Evolutionary conservation across 64 coral and sea anemone genomes (phyloP).

Genomic region (Porites australiensis): DNA sequence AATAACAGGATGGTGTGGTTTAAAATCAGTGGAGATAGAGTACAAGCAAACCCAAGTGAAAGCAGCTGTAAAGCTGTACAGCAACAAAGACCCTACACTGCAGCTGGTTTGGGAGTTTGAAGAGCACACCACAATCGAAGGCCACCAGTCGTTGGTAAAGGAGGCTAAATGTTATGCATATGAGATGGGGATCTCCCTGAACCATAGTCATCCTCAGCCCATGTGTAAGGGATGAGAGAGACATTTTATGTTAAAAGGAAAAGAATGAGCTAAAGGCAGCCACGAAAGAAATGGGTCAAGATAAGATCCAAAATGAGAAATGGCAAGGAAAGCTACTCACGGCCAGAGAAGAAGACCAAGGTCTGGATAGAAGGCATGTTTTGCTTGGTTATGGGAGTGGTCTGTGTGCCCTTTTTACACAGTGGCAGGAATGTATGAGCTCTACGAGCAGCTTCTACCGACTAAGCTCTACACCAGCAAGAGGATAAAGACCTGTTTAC

Average conservation of each 20-base stretch:
- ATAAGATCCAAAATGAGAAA: conserved; percentile 30
- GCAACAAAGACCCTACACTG: conserved; percentile 21
- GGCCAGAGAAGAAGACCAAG: not conserved
- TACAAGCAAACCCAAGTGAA: not conserved
- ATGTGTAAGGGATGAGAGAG: not conserved
- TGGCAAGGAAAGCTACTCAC: conserved; percentile 27
- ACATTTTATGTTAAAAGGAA: not conserved
- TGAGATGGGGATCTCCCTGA: conserved; percentile 11
- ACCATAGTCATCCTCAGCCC: not conserved
- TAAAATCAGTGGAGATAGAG: not conserved
- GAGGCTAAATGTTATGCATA: conserved; percentile 18
- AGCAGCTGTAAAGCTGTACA: not conserved
- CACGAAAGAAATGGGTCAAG: not conserved
- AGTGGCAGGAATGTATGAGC: not conserved
- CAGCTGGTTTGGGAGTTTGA: conserved; percentile 38
- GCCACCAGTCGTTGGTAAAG: conserved; percentile 18
- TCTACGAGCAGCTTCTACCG: not conserved
- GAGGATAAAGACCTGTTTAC: too few relatives aligned
- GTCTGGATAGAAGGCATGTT: not conserved
- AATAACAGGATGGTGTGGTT: too few relatives aligned
- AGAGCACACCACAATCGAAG: conserved; percentile 16
- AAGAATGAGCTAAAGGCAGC: conserved; percentile 20
- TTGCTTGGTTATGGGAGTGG: conserved; percentile 14
- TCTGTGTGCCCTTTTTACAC: not conserved
- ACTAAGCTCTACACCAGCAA: not conserved